These are phyloP conservation scores for Periparus ater DNA, from an alignment of 2,797 vertebrate species.

Conservation along the genomic window DNA sequence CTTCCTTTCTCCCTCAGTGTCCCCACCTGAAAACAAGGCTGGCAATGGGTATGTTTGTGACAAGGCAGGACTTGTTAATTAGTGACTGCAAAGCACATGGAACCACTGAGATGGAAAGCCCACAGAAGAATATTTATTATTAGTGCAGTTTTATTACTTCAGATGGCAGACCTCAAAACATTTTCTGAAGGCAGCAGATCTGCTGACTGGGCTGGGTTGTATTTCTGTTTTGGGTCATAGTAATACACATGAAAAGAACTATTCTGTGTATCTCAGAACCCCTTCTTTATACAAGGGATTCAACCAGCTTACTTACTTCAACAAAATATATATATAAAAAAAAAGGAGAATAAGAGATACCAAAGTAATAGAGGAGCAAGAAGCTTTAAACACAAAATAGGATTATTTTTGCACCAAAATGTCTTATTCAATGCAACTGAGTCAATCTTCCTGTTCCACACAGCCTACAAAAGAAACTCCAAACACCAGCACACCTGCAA, in stretches of 20 bases:
- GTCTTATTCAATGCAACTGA: not conserved
- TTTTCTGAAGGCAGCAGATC: not conserved
- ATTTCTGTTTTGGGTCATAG: not conserved
- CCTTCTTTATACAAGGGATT: not conserved
- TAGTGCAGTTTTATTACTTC: not conserved
- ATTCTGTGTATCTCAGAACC: not conserved
- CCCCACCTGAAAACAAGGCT: not conserved
- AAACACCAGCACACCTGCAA: not conserved
- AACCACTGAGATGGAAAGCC: not conserved
- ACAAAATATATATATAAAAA: not conserved
- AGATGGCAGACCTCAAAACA: not conserved
- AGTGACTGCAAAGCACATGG: not conserved
- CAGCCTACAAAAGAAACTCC: not conserved
- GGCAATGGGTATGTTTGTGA: not conserved
- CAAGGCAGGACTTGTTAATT: not conserved
- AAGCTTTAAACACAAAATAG: constrained; percentile 37
- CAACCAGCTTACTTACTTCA: not conserved
- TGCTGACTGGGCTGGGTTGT: not conserved
- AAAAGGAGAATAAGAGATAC: not conserved
- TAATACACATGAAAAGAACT: not conserved
- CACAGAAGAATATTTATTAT: not conserved
- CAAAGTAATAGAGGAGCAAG: not conserved
- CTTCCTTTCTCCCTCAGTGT: not conserved
- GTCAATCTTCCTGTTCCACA: not conserved
- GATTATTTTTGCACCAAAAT: constrained; percentile 19